Base-by-base conservation (phyloP, 1,140 invertebrate genomes). In the Bombus picipes region DNA sequence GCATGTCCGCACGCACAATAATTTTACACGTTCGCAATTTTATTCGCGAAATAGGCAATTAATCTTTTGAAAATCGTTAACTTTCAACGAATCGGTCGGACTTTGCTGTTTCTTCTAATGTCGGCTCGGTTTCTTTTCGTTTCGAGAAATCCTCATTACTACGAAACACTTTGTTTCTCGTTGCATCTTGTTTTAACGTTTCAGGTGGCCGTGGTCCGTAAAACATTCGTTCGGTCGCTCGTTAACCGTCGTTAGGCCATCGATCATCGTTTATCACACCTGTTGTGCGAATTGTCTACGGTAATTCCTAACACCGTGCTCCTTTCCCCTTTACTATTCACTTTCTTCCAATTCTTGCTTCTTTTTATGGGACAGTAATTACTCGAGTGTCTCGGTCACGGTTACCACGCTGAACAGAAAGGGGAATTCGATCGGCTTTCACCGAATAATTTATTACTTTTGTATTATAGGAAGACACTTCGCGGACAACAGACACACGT, bases 341-440 rank as follows among this genome's bases (percentile, higher is more conserved):
- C 85, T 86, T 83, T 86, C 85, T 62, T 86, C 2, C 65, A 18
- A 77, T 83, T 62, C 85, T 86, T 47, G 73, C 53, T 76, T 28
- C 85, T 83, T 43, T 83, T 83, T 77, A 72, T 47, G 81, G 53
- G 85, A 65, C 57, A 0, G 57, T 77, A 83, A 84, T 86, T 75
- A 72, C 85, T 53, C 32, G 47, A 57, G 43, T 53, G 59, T 71
- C n/a, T 72, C 15, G 76, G 68, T 74, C 84, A 68, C 59, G 71
- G 78, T 65, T 57, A 57, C 79, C 78, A n/a, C 59, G 47, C 68
- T n/a, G 32, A 12, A 8, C 71, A 37, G 79, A 70, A 39, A 74
- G 47, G 59, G 34, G 71, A 81, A 85, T 81, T 43, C 78, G 59
- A 81, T 72, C 68, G 47, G 71, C 84, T 85, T 85, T 85, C 84